Conservation (phyloP, 2,113 vertebrate genomes). For the Boulengeromyrus knoepffleri region DNA sequence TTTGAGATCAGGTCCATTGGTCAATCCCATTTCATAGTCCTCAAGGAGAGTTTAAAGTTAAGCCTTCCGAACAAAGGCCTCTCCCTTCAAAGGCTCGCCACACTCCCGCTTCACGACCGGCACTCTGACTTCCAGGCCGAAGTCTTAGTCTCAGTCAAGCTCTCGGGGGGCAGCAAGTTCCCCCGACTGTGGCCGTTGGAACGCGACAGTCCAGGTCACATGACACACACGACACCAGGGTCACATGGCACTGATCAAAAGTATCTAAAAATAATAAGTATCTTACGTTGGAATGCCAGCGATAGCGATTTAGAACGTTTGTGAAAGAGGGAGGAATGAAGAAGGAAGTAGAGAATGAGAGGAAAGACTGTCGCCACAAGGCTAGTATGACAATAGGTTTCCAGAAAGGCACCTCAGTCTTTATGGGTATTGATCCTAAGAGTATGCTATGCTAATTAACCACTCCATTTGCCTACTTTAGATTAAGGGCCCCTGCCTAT, state of each 20-base stretch:
- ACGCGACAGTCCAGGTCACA: background rate
- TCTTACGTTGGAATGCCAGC: background rate
- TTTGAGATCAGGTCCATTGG: constrained; percentile 66
- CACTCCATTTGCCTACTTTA: constrained; percentile 28
- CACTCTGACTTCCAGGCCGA: background rate
- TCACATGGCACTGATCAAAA: background rate
- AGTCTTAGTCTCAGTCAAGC: background rate
- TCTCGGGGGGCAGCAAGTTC: background rate
- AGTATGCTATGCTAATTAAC: constrained; percentile 45
- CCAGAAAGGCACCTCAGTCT: constrained; percentile 47
- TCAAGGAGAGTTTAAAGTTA: constrained; percentile 71
- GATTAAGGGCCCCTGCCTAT: background rate
- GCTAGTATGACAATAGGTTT: background rate
- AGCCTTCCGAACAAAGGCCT: constrained; percentile 62
- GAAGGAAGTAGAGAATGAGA: constrained; percentile 22
- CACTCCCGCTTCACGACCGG: constrained; percentile 10
- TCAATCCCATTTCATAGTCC: constrained; percentile 67
- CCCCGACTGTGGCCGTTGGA: background rate
- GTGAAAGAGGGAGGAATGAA: background rate
- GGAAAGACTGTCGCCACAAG: background rate
- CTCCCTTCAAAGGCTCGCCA: constrained; percentile 61
- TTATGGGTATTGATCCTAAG: constrained; percentile 55
- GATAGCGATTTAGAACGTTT: background rate
- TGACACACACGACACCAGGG: background rate
- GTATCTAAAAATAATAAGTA: background rate